Base-by-base conservation (phyloP, 2,113 vertebrate genomes). In the Chaenocephalus aceratus region DNA sequence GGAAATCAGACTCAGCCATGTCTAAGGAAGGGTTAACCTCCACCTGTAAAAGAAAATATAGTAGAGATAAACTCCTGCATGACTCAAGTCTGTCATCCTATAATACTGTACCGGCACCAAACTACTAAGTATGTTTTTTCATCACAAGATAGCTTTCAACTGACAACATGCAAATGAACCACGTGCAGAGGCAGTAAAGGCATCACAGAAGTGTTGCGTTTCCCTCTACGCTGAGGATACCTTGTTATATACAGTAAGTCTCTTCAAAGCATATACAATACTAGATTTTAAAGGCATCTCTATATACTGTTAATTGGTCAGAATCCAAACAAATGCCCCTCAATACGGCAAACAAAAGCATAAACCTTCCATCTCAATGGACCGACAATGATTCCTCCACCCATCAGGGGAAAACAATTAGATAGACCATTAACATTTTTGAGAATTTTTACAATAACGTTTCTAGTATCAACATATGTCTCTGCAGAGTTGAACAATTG, bases 1-100 rank as follows among this genome's bases (percentile, higher is more conserved):
- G 95, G 92, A 99, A 99, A 73, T 99, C 98, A 0, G 98, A 98
- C 86, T 99, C 98, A 0, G 97, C 96, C 94, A 99, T 97, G 87
- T 99, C 98, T 0, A 96, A 93, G 13, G 96, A 95, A 26, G 98
- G 98, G 86, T 99, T 99, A 56, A 99, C 96, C 0, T 98, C 92
- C 83, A 99, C 97, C 98, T 99, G 91, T 62, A 45, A 53, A 36
- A 26, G 23, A 69, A 69, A 7, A 59, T 2, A 71, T 14, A 80
- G 9, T 1, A 12, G 6, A 64, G 1, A 57, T 69, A 48, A 61
- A 10, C 73, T 41, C 18, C 61, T 60, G 23, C 0, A 45, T 41
- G 1, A 53, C 62, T 36, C 41, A 56, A 30, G 10, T 41, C 15
- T 49, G 14, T 51, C 15, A 62, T 49, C 8, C 5, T n/a, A 21